Evolutionary conservation across 2,888 invertebrate species (phyloP), one percentile per base, ranked within the genome.

Genomic region (Ectemnius cavifrons): DNA sequence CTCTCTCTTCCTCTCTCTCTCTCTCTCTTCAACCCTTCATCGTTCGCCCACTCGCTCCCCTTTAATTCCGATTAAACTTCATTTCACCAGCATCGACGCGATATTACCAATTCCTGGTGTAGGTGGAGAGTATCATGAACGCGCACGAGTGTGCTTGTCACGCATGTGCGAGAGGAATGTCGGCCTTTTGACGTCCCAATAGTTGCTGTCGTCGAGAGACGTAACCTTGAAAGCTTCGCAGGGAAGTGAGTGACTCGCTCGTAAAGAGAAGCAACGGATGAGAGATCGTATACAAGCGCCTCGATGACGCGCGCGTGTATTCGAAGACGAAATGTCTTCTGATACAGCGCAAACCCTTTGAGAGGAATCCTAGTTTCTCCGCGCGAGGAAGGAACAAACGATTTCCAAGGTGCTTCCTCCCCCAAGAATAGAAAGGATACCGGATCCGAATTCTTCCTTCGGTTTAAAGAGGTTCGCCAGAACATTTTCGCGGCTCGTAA

Each of bases 341-440:
- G 71, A 79, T 77, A 72, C 76, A 73, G 16, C 23, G 37, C 6
- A 46, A 70, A 72, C 77, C 79, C 76, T 82, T 82, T 80, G 78
- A 77, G 77, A 71, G 71, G 75, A 82, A 82, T 82, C 82, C 78
- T 76, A 67, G 68, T 75, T 73, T 67, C 69, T 69, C 72, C 67
- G 47, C 49, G n/a, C 49, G 65, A 68, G 71, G 67, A 37, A 8
- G 6, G 37, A 37, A 78, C 73, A 72, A 74, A 71, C 81, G 81
- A 73, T 74, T 66, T 59, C 63, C 63, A 61, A 66, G 57, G 3
- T 23, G 3, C 23, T 23, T 23, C 23, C 3, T 23, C 52, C 49
- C 16, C 16, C 8, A 67, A 69, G 71, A 46, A 71, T 71, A 67
- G 67, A 63, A 67, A 73, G 64, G 67, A n/a, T 67, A 49, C 70